Base-by-base conservation (phyloP, 2,797 vertebrate genomes). In the Rhyacichthys aspro region DNA sequence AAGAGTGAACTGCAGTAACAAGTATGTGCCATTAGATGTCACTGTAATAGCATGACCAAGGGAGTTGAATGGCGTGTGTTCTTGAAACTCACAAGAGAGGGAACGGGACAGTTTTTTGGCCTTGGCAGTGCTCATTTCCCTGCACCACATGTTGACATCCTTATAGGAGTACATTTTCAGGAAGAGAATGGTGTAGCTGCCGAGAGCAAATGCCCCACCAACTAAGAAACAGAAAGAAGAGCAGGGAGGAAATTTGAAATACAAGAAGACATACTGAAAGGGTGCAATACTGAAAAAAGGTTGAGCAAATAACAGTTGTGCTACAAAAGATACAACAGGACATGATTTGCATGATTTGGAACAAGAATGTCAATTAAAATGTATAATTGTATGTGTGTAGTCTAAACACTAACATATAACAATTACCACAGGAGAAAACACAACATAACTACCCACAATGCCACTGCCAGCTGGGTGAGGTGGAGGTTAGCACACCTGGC, bases 121-220 rank as follows among this genome's bases (percentile, higher is more conserved):
- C 71, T 92, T 94, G 3, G 48, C 71, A 0, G 33, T 49, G 58
- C 88, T 87, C 70, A 73, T 59, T 76, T 95, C 90, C 33, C 96
- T 86, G 81, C 94, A 95, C 95, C 96, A 97, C 70, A 73, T 82
- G 87, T 97, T 98, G 82, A 96, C 94, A 0, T 97, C 94, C 43
- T 88, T 93, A 70, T 95, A 97, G 28, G 96, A 98, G 86, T 92
- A 94, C 11, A 98, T 91, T 89, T 98, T 98, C 34, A 98, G 93
- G 83, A 95, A 94, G 67, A 96, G 80, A 70, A 96, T 68, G 78
- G 94, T 95, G 89, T 96, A 92, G 48, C 76, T 59, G 7, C 55
- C 50, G 36, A 97, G 87, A 1, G 88, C 86, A 32, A 94, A 86
- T 0, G 78, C 72, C 1, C 93, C 91, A 1, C 95, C 95, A 56